Conservation (phyloP, 2,797 vertebrate species). For the Salmo trutta region DNA sequence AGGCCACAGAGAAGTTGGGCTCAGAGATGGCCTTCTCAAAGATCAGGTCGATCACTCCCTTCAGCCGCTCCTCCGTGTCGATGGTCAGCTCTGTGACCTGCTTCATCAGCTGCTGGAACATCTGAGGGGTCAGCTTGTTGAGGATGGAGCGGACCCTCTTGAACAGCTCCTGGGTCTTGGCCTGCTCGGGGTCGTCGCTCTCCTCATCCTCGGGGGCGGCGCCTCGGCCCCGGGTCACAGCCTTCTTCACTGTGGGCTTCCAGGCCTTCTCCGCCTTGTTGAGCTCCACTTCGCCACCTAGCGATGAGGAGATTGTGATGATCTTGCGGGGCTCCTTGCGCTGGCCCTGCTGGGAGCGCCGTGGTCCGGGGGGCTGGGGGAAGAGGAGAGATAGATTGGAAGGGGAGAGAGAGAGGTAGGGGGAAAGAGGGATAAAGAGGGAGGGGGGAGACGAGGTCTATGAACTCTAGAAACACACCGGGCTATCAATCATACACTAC, state of each 20-base stretch:
- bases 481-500: background rate
- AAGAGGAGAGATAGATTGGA: too few relatives aligned
- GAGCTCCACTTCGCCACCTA: conserved; percentile 91
- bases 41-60: conserved; percentile 95
- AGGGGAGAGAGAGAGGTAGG: too few relatives aligned
- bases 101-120: conserved; percentile 98
- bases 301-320: conserved; percentile 86
- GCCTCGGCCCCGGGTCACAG: conserved; percentile 15
- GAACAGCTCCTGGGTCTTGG: conserved; percentile 88
- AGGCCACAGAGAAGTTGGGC: conserved; percentile 98
- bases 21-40: conserved; percentile 99
- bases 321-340: conserved; percentile 95
- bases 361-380: conserved; percentile 84
- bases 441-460: too few relatives aligned
- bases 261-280: conserved; percentile 97
- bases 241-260: conserved; percentile 87
- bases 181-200: conserved; percentile 76
- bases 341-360: conserved; percentile 90
- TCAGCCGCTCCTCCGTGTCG: conserved; percentile 94
- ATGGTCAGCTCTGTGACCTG: conserved; percentile 92
- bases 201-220: conserved; percentile 59
- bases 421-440: too few relatives aligned
- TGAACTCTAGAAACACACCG: background rate
- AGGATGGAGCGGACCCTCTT: conserved; percentile 92
- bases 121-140: conserved; percentile 97